Percentiles rank a stretch among this genome's conserved stretches.
These are phyloP conservation scores for Trichoplusia ni DNA, from an alignment of 1,140 invertebrate genomes.

Conservation along the genomic window DNA sequence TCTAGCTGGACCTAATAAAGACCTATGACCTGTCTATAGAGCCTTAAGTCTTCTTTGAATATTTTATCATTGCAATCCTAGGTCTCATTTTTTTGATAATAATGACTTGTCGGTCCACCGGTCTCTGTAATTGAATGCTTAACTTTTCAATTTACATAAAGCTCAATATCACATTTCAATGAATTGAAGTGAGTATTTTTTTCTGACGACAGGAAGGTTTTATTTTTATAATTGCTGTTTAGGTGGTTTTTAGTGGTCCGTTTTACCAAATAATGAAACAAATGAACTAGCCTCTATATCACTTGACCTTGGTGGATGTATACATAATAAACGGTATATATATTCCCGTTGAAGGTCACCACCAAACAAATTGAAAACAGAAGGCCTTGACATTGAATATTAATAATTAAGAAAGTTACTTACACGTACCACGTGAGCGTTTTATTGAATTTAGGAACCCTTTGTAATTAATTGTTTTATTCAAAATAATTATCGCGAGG, in stretches of 20 bases:
- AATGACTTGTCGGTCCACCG: conserved; percentile 14
- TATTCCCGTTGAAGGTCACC: conserved; percentile 6
- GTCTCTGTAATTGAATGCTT: not conserved
- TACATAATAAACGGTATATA: not conserved
- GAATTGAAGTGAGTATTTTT: too few species aligned
- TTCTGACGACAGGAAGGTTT: too few species aligned
- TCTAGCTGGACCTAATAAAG: conserved; percentile 3
- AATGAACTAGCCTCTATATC: too few species aligned
- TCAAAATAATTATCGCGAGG: not conserved
- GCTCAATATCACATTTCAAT: too few species aligned
- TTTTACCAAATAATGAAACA: too few species aligned
- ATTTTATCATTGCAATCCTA: conserved; percentile 24
- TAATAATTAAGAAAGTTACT: not conserved
- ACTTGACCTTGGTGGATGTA: conserved; percentile 2
- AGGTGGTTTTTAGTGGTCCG: too few species aligned
- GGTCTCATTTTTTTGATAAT: conserved; percentile 9
- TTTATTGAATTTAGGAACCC: not conserved
- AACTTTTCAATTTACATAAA: not conserved
- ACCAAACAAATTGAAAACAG: not conserved
- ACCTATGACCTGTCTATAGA: conserved; percentile 20
- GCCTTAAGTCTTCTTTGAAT: conserved; percentile 4
- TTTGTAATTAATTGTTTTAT: not conserved
- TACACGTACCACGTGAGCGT: not conserved
- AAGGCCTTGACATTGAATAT: conserved; percentile 9
- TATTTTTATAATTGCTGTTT: too few species aligned